Conservation (phyloP, 2,888 invertebrate species). For the Abscondita cerata region DNA sequence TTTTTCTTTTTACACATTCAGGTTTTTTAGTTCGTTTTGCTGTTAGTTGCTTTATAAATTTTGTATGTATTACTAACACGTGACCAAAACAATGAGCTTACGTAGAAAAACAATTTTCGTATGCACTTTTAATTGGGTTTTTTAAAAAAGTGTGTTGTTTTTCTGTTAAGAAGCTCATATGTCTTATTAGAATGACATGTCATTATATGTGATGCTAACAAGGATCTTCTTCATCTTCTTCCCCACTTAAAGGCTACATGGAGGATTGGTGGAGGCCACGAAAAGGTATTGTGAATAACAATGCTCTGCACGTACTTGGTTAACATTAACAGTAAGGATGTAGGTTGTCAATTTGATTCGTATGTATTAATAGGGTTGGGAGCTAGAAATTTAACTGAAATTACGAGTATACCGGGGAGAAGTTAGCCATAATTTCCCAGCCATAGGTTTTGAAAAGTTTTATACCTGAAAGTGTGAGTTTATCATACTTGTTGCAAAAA, state of each 20-base stretch:
- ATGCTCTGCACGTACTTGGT: not conserved
- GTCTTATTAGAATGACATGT: constrained; percentile 40
- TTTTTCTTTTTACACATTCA: constrained; percentile 44
- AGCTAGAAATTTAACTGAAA: too few species aligned
- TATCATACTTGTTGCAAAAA: too few species aligned
- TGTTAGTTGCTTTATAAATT: constrained; percentile 3
- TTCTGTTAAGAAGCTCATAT: constrained; percentile 23
- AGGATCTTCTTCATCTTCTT: constrained; percentile 77
- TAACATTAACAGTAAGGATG: too few species aligned
- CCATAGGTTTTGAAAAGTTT: too few species aligned
- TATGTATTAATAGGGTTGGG: too few species aligned
- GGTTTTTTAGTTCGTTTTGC: constrained; percentile 30
- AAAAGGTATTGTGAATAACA: constrained; percentile 78
- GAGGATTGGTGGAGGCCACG: constrained; percentile 98
- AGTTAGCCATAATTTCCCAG: too few species aligned
- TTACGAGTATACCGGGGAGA: too few species aligned
- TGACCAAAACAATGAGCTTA: constrained; percentile 10
- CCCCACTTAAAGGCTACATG: constrained; percentile 96
- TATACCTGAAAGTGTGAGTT: too few species aligned
- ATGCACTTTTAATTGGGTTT: not conserved
- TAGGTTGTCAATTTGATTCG: too few species aligned
- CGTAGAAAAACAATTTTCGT: constrained; percentile 16
- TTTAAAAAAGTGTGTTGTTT: constrained; percentile 13
- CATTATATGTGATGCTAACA: constrained; percentile 59
- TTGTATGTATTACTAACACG: not conserved